A percentile compares a stretch with the other conserved stretches of the same genome.
Conservation (phyloP, 2,113 vertebrate genomes). For the Corythornis vintsioides region DNA sequence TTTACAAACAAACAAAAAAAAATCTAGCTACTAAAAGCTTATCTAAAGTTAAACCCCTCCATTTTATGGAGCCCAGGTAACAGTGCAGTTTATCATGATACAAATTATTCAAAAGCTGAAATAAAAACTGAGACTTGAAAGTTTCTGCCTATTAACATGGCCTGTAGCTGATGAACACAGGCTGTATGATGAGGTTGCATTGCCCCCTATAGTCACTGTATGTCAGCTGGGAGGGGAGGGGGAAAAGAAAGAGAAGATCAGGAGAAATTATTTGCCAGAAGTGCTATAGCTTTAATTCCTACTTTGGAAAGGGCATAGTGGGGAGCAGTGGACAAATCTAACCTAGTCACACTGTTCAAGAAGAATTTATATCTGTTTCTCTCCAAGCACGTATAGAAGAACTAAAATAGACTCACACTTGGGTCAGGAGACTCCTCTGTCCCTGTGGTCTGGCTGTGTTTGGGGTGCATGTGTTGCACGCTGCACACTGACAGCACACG, state of each 20-base stretch:
- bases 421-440: background rate
- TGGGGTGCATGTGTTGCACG: background rate
- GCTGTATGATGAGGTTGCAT: slow-evolving; percentile 70
- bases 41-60: background rate
- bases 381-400: background rate
- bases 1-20: background rate
- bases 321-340: background rate
- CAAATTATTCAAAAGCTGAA: slow-evolving; percentile 21
- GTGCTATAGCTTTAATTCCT: background rate
- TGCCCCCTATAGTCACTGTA: slow-evolving; percentile 78
- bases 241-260: background rate
- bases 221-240: slow-evolving; percentile 29
- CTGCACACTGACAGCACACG: accelerated
- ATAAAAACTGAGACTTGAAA: background rate
- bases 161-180: background rate
- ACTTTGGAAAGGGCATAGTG: background rate
- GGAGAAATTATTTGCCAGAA: background rate
- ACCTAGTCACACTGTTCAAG: background rate
- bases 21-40: background rate
- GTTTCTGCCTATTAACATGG: background rate
- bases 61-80: background rate
- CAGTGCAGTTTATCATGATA: background rate
- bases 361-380: background rate
- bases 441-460: background rate
- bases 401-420: background rate